Evolutionary conservation across 2,888 invertebrate genomes (phyloP), one percentile per base, ranked within the genome.

Genomic region (Nomada fucata): DNA sequence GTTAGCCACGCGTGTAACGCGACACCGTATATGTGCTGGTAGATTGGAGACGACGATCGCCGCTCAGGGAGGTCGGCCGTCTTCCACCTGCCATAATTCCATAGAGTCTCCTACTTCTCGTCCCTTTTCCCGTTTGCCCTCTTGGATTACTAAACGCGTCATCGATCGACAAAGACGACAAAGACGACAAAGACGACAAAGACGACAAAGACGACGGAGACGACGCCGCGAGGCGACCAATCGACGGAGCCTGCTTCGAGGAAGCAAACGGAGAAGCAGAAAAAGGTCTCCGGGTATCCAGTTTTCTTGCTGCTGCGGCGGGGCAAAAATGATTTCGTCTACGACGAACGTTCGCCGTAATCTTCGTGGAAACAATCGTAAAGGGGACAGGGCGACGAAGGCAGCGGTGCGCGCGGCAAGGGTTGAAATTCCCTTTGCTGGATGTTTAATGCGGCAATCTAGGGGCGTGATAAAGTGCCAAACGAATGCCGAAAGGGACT

Each of bases 401-500:
- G 65, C 52, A 70, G 29, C 29, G 69, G 65, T 4, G 44, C 50
- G 57, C 69, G 75, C 67, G 73, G 73, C 72, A 63, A 90, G 90
- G 89, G 90, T 90, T 85, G 88, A 88, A 88, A 92, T 92, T 92
- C 93, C 88, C 93, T 93, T 93, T 93, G 92, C 92, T 93, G 92
- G 92, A 93, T 92, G 92, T 92, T 93, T 93, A 93, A 93, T 93
- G 93, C 90, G 89, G 91, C 93, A 93, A 93, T 93, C 93, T 92
- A 86, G 89, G 92, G 92, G 93, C 92, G 93, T 93, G 93, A 93
- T 93, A 93, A 93, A 93, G 92, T 91, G 91, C 88, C 91, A 92
- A 92, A 92, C 91, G 90, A 90, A 89, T 87, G 90, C 90, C 91
- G 91, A 93, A 93, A 93, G 93, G 88, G 93, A 93, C 93, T 93